Conservation (phyloP, 2,797 vertebrate species). For the Cynopterus sphinx region DNA sequence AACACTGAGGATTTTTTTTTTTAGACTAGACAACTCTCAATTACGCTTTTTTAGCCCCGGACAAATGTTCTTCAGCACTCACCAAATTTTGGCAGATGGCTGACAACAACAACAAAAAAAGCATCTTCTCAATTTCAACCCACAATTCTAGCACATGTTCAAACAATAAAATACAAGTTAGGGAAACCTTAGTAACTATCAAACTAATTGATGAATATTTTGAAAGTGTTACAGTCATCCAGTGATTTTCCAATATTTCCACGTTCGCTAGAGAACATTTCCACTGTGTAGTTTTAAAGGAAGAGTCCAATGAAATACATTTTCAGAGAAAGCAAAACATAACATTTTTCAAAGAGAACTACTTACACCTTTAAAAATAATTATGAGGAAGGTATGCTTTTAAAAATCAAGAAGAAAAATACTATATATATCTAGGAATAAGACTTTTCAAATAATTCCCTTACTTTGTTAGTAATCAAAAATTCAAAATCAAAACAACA, state of each 20-base stretch:
- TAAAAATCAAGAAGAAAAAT: constrained; percentile 7
- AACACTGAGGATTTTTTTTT: background rate
- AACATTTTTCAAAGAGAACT: background rate
- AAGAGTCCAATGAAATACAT: background rate
- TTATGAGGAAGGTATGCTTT: background rate
- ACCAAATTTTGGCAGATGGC: constrained; percentile 68
- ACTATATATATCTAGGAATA: background rate
- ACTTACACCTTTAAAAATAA: background rate
- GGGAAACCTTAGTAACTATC: constrained; percentile 14
- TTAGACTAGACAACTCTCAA: constrained; percentile 35
- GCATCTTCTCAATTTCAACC: constrained; percentile 58
- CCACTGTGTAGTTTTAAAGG: background rate
- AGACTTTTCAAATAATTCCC: background rate
- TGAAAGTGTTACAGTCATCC: constrained; percentile 1
- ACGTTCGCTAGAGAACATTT: background rate
- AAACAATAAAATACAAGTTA: constrained; percentile 56
- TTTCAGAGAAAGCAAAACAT: constrained; percentile 11
- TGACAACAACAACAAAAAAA: constrained; percentile 47
- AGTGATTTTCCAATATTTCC: background rate
- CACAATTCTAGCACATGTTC: constrained; percentile 69
- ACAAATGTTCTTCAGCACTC: constrained; percentile 60
- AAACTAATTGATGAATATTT: constrained; percentile 19
- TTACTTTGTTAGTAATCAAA: background rate
- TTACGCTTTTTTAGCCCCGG: constrained; percentile 48
- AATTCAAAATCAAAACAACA: background rate